phyloP scores from a whole-genome alignment of 2,113 vertebrate genomes.

The Tyto alba region DNA sequence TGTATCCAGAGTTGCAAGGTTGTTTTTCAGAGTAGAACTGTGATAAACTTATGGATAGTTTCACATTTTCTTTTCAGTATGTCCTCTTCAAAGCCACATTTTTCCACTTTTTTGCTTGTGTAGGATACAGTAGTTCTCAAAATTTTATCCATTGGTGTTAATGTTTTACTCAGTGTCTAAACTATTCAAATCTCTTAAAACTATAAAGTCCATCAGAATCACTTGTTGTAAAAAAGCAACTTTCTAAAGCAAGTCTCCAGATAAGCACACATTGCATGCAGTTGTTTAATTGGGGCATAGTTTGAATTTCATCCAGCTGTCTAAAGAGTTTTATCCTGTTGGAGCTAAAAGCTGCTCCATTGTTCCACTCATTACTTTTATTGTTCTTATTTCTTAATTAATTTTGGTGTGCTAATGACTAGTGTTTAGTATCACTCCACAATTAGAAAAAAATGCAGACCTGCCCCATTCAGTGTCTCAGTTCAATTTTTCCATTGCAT shows the following conservation, averaged over 20 bases:
- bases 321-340: neutral
- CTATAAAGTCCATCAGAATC: neutral
- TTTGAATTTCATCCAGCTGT: neutral
- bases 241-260: neutral
- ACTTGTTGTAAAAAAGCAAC: neutral
- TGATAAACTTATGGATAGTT: neutral
- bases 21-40: neutral
- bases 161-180: neutral
- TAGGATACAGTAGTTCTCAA: neutral
- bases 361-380: neutral
- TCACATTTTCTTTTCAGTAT: neutral
- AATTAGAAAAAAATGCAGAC: neutral
- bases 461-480: neutral
- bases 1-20: neutral
- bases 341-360: neutral
- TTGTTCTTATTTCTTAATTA: neutral
- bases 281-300: neutral
- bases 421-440: neutral
- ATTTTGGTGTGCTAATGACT: neutral
- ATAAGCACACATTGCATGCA: neutral
- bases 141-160: neutral
- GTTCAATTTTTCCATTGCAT: accelerated
- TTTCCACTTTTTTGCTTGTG: neutral
- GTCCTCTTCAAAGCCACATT: neutral
- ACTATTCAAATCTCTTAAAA: neutral